Percentiles rank a stretch among this genome's conserved stretches.
Evolutionary conservation across 2,797 vertebrate genomes (phyloP).

Genomic region (Spinus pinus): DNA sequence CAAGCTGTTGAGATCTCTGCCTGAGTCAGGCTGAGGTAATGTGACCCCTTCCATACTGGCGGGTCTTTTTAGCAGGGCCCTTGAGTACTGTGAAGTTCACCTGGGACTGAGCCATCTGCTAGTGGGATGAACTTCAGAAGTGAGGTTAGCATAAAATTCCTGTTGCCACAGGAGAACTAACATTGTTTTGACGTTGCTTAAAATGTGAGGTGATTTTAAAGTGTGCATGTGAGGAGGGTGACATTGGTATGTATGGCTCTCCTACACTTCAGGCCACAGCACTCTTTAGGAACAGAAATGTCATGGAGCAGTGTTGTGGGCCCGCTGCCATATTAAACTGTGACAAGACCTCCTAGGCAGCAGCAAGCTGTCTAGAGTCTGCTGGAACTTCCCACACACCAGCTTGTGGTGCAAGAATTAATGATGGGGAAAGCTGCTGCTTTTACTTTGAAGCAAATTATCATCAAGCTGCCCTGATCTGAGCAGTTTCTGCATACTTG

Average conservation of each 20-base stretch:
- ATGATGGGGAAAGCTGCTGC: neutral
- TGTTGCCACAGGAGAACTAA: neutral
- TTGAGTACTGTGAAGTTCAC: neutral
- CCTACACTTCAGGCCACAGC: neutral
- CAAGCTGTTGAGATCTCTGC: neutral
- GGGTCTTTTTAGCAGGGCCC: neutral
- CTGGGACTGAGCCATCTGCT: neutral
- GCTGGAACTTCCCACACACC: neutral
- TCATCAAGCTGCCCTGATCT: neutral
- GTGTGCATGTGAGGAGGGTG: neutral
- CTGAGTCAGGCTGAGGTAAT: neutral
- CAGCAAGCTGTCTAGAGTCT: neutral
- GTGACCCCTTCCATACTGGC: neutral
- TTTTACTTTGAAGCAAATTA: neutral
- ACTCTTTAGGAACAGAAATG: neutral
- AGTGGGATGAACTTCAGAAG: neutral
- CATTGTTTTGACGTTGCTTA: neutral
- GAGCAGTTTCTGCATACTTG: neutral
- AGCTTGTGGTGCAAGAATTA: neutral
- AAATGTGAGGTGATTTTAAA: neutral
- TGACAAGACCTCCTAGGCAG: neutral
- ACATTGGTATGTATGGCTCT: neutral
- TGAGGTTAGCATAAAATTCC: neutral
- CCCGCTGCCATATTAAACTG: rapidly evolving
- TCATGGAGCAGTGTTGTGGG: neutral